These are phyloP conservation scores for Clamator glandarius DNA, from an alignment of 2,797 vertebrate genomes.

Conservation along the genomic window DNA sequence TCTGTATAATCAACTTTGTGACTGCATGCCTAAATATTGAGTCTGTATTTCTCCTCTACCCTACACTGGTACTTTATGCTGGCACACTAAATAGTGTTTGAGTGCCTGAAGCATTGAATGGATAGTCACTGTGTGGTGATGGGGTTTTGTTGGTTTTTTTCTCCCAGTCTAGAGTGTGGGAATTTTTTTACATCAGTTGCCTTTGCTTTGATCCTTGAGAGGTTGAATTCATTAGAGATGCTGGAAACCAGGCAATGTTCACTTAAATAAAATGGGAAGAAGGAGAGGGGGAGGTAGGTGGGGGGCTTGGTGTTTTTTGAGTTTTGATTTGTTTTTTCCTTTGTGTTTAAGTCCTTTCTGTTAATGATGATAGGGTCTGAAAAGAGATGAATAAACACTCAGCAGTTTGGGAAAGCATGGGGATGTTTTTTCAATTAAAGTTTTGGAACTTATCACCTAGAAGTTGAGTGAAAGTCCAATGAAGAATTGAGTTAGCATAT, in stretches of 20 bases:
- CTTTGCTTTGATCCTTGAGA: not conserved
- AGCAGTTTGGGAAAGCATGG: not conserved
- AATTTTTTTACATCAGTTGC: not conserved
- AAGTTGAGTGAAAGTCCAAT: not conserved
- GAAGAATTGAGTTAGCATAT: not conserved
- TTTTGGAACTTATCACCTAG: not conserved
- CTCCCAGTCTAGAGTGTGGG: rapidly evolving
- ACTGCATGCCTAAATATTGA: not conserved
- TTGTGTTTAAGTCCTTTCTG: not conserved
- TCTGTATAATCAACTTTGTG: not conserved
- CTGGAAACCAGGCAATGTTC: not conserved
- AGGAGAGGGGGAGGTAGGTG: rapidly evolving
- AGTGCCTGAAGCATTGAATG: not conserved
- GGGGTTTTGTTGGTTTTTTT: not conserved
- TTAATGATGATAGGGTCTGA: not conserved
- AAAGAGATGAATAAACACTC: not conserved
- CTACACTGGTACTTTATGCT: not conserved
- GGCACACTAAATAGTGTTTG: not conserved
- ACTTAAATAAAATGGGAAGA: not conserved
- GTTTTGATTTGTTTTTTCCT: not conserved
- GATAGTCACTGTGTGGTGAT: not conserved
- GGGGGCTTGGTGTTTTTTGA: not conserved
- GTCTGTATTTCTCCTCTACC: not conserved
- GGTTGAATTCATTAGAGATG: not conserved
- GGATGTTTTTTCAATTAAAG: not conserved